Base-by-base conservation (phyloP, 2,113 vertebrate genomes). In the Odocoileus virginianus region DNA sequence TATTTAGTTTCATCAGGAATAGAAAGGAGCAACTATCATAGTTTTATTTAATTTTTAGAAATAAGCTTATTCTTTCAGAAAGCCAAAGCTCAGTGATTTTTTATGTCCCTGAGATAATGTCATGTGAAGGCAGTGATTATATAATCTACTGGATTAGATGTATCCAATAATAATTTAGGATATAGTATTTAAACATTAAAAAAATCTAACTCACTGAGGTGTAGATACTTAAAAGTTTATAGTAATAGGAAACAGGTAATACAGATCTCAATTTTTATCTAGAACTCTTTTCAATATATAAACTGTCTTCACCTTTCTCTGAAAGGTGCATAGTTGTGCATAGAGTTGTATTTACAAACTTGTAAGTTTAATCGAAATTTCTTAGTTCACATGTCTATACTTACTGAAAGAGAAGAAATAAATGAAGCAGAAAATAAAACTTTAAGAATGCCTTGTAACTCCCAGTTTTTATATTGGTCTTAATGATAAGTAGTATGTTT, bases 171-270 rank as follows among this genome's bases (percentile, higher is more conserved):
- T 74, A 95, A 45, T 74, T 81, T 33, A 67, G 3, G 3, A 0
- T 57, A 47, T 30, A 74, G 33, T 3, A 47, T 84, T 95, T 89
- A 61, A 92, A 92, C 76, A 13, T 74, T 74, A 79, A 76, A 87
- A 74, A 76, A 64, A 76, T 58, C 1, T 55, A 76, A 8, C 7
- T 94, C 0, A 87, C 17, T 67, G 12, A 60, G 11, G 2, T 87
- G 1, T 81, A 84, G 36, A 3, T 89, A 71, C 12, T 88, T 91
- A 55, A 6, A 87, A 94, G 19, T 74, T 52, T 64, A 9, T 91
- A 47, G 12, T 25, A 78, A 13, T 11, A 47, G 13, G 17, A 89
- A 57, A 55, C 9, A 61, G 23, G 28, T 55, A 45, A 78, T 55
- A 19, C 2, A 47, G 10, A 30, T 36, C 27, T 40, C 30, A 74